Percentiles rank a stretch among this genome's conserved stretches.
phyloP scores from a whole-genome alignment of 2,113 vertebrate species.

The Pachypanchax playfairii region DNA sequence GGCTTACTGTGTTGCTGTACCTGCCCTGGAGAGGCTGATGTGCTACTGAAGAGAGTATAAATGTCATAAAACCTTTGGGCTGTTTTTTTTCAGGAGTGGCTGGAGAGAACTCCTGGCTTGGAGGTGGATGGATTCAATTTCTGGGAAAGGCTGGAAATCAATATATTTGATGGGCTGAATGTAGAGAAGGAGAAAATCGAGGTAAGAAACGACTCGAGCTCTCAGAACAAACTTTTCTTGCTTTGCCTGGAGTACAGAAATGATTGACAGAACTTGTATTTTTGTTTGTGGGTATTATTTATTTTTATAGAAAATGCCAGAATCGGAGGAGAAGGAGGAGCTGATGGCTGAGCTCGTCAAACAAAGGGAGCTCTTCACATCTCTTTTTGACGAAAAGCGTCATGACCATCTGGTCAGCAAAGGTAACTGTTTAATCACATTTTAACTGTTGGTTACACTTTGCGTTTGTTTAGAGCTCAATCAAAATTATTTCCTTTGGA shows the following conservation, averaged over 20 bases:
- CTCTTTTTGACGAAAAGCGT: slow-evolving; percentile 92
- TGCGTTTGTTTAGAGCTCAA: slow-evolving; percentile 4
- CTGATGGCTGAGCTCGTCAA: slow-evolving; percentile 84
- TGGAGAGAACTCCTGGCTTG: slow-evolving; percentile 95
- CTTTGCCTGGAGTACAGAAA: slow-evolving; percentile 6
- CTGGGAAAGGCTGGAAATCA: slow-evolving; percentile 89
- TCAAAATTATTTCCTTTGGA: background rate
- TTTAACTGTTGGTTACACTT: background rate
- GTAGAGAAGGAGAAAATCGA: slow-evolving; percentile 83
- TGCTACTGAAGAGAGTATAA: slow-evolving; percentile 10
- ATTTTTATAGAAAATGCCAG: slow-evolving; percentile 72
- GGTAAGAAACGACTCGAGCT: slow-evolving; percentile 73
- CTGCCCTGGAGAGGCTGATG: background rate
- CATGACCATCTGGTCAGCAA: slow-evolving; percentile 92
- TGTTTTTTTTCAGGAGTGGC: slow-evolving; percentile 87
- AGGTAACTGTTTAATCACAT: slow-evolving; percentile 74
- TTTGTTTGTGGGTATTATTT: slow-evolving; percentile 11
- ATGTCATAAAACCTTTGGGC: slow-evolving; percentile 10
- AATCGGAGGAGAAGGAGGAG: slow-evolving; percentile 90
- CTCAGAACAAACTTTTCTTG: slow-evolving; percentile 30
- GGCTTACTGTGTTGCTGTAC: background rate
- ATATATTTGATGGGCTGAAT: slow-evolving; percentile 85
- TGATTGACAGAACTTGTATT: slow-evolving; percentile 44
- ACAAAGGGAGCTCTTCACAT: slow-evolving; percentile 85
- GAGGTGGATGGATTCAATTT: slow-evolving; percentile 92